Evolutionary conservation across 37 sponge, comb jelly and placozoan species (phyloP).

Genomic region (Hormiphora californensis): DNA sequence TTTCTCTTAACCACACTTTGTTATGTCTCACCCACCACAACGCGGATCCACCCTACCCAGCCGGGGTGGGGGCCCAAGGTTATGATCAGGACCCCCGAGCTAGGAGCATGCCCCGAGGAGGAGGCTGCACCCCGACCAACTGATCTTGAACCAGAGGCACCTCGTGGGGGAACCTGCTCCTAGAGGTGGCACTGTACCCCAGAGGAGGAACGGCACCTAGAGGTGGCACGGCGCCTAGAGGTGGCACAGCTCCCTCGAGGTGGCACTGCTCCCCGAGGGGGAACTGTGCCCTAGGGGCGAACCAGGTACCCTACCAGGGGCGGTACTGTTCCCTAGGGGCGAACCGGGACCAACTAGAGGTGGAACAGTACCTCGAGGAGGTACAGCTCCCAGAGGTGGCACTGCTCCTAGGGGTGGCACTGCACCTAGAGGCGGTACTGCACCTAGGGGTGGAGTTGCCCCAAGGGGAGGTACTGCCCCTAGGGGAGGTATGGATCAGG

Average conservation of each 20-base stretch:
- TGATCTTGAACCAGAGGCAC: not conserved
- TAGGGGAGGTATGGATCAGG: not conserved
- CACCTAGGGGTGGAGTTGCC: not conserved
- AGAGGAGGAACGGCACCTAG: constrained; percentile 2
- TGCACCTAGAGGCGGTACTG: not conserved
- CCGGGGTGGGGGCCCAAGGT: not conserved
- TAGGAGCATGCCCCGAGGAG: too few species aligned
- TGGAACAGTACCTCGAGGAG: not conserved
- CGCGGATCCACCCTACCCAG: too few species aligned
- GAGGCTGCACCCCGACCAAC: not conserved
- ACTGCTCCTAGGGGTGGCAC: not conserved
- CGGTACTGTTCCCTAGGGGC: not conserved
- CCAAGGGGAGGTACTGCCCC: not conserved
- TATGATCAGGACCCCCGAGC: not conserved
- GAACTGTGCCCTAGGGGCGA: not conserved
- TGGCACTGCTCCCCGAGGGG: not conserved
- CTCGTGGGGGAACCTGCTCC: not conserved
- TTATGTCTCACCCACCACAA: too few species aligned
- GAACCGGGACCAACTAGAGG: not conserved
- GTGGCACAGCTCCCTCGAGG: not conserved
- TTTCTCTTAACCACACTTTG: too few species aligned
- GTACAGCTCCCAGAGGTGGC: not conserved
- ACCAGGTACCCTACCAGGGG: not conserved
- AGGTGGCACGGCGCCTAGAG: not conserved
- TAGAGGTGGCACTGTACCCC: not conserved